These are phyloP conservation scores for Euphonia xanthogaster DNA, from an alignment of 2,797 vertebrate species.

Conservation along the genomic window DNA sequence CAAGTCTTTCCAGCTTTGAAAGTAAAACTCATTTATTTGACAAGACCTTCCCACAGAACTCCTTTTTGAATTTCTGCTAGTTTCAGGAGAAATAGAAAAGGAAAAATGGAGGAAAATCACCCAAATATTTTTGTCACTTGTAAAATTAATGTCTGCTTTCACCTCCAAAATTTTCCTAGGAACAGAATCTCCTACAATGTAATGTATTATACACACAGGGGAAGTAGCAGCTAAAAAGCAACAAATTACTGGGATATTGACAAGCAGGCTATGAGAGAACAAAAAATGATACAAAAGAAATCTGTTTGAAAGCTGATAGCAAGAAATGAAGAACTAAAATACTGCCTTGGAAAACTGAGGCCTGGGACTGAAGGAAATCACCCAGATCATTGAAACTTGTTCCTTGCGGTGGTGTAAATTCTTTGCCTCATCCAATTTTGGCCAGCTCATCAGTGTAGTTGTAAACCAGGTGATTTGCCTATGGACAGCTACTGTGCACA, in stretches of 20 bases:
- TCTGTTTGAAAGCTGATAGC: not conserved
- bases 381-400: not conserved
- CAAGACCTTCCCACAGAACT: not conserved
- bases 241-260: not conserved
- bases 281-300: not conserved
- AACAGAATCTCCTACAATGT: rapidly evolving
- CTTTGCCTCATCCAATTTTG: not conserved
- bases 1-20: not conserved
- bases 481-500: not conserved
- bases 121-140: not conserved
- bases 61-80: not conserved
- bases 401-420: not conserved
- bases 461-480: not conserved
- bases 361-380: not conserved
- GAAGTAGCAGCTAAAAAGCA: not conserved
- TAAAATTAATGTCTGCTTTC: not conserved
- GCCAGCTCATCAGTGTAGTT: not conserved
- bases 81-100: not conserved
- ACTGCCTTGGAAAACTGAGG: not conserved
- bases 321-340: not conserved
- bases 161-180: rapidly evolving
- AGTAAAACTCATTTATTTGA: not conserved
- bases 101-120: rapidly evolving
- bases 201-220: not conserved
- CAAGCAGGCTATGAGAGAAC: not conserved